Evolutionary conservation across 2,113 vertebrate genomes (phyloP), one percentile per base, ranked within the genome.

Genomic region (Indicator maculatus): DNA sequence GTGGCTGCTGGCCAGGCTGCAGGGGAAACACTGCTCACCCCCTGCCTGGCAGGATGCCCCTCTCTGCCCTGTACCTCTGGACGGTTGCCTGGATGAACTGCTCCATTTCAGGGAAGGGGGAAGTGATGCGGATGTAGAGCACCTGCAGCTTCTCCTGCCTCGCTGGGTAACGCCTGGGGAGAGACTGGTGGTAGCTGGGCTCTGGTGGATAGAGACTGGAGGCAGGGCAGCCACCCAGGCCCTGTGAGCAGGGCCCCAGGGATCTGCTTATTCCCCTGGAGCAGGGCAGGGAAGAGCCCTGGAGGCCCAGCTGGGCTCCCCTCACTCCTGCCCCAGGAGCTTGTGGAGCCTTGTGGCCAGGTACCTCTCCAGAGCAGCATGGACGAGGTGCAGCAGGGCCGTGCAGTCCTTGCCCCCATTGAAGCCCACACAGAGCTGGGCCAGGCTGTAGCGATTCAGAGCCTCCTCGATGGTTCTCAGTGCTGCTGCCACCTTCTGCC

Each of bases 381-480:
- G 98, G 97, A 98, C 98, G 7, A 99, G 98, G 88, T 99, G 99
- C 28, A 99, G 98, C 81, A 99, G 98, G 2, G 98, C 99, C 0
- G 99, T 99, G 97, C 99, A 99, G 97, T 99, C 99, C 95, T 99
- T 99, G 88, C 99, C 99, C 8, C 99, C 99, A 1, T 99, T 99
- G 97, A 99, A 99, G 56, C 98, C 99, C 67, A 99, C 97, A 4
- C 99, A 99, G 92, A 99, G 95, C 90, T 98, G 97, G 65, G 93
- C 80, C n/a, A 98, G 95, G 18, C 95, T 92, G 96, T 99, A 99
- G 69, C 38, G 97, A 44, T 98, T 97, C 97, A 99, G 97, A 9
- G 98, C 98, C 17, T 96, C 96, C 91, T 99, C 98, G 2, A 99
- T 97, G 16, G 97, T 99, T 89, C 86, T 96, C 91, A 99, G 89